phyloP scores from a whole-genome alignment of 2,888 invertebrate genomes.

The Hydriomena furcata region DNA sequence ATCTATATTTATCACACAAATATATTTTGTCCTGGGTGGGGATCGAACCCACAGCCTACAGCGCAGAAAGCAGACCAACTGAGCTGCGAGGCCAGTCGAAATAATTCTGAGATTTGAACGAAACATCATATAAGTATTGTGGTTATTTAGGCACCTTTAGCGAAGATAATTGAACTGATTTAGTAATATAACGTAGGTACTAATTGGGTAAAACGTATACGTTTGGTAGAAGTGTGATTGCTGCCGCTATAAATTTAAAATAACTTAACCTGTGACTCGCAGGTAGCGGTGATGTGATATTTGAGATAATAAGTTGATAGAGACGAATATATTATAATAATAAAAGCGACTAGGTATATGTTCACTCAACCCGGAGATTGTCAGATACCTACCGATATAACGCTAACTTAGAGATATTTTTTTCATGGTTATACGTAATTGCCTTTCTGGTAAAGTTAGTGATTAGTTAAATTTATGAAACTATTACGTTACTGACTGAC shows the following conservation, averaged over 20 bases:
- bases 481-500: no score
- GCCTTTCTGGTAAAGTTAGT: not conserved
- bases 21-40: no score
- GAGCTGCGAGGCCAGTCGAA: no score
- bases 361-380: constrained; percentile 36
- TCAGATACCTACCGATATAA: constrained; percentile 21
- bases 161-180: no score
- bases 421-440: constrained; percentile 2
- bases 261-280: constrained; percentile 9
- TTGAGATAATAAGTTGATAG: constrained; percentile 21
- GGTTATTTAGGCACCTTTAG: no score
- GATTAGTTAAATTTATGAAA: no score
- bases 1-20: no score
- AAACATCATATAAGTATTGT: no score
- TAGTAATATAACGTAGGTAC: no score
- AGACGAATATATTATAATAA: constrained; percentile 6
- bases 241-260: constrained; percentile 1
- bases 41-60: no score
- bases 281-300: constrained; percentile 27
- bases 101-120: not conserved
- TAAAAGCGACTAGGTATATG: constrained; percentile 16
- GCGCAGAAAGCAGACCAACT: no score
- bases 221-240: not conserved
- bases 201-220: not conserved
- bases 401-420: constrained; percentile 18